Evolutionary conservation across 2,888 invertebrate genomes (phyloP), one percentile per base, ranked within the genome.

Genomic region (Rotaria macrura): DNA sequence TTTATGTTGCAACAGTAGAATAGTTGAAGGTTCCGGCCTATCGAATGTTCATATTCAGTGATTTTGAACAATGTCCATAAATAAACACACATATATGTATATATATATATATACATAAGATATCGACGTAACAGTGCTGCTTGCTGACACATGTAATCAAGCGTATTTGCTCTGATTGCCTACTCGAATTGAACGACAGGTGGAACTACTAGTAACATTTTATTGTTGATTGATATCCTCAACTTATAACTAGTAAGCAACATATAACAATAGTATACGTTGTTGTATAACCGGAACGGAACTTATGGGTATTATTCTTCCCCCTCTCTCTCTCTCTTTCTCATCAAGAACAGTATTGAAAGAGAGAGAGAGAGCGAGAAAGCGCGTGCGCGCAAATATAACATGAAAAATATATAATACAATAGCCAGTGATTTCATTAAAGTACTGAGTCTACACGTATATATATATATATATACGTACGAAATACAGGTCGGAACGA

Each of bases 61-160:
- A 65, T 65, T 65, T 29, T 65, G 65, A 65, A 65, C 65, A 65
- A 65, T 65, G 34, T 65, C 34, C 65, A 65, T 65, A 65, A 65
- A 34, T 65, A 65, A 65, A 65, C 34, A 65, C 34, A 65, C 5
- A 65, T 17, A 34, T 20, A 20, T 34, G 38, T 34, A 38, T 34
- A 34, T 10, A 29, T 14, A 65, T 17, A 65, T 34, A 34, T 20
- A 34, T 34, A 65, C 17, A 38, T 34, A 34, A 65, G 65, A 65
- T 65, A 65, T 65, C 65, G 17, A 65, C 65, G 65, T 65, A 65
- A 65, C 7, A 65, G 65, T 38, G 20, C 4, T 34, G 34, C 17
- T 65, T 65, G 65, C 65, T 65, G 65, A 34, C 65, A 65, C 34
- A 65, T 65, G 65, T 17, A 65, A 29, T 65, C 65, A 65, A 65